Evolutionary conservation across 1,140 invertebrate genomes (phyloP), one percentile per base, ranked within the genome.

Genomic region (Meloidogyne hapla): DNA sequence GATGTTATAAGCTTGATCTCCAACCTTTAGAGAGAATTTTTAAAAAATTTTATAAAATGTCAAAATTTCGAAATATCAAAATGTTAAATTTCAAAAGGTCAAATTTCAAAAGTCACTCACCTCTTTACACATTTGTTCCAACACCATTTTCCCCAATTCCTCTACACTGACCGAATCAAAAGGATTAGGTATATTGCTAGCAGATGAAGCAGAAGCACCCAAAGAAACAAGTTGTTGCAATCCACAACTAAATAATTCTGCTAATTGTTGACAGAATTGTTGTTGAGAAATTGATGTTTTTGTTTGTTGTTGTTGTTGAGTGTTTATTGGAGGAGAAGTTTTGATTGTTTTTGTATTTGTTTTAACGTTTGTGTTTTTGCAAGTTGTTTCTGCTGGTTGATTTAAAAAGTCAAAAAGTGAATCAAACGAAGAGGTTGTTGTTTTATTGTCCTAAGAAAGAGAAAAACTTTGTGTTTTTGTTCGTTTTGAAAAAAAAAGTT

Each of bases 41-140:
- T 45, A 45, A 45, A 45, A 45, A 15, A 42, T 42, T 42, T 12
- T 2, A 42, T 42, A 12, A 12, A 45, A 45, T 45, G 13, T 9
- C 33, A 38, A 38, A 38, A 38, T 4, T 38, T 4, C 33, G 9
- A 38, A 38, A 38, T 4, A 38, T 9, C 3, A 38, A 38, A 42
- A 12, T 42, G 2, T 13, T 42, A 42, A 33, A 33, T 6, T 6
- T 33, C 9, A 33, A 33, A 33, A 33, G 0, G 33, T 0, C 0
- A 33, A 33, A 33, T n/a, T n/a, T n/a, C 33, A 38, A 42, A 56
- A 21, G 8, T 56, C 33, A 5, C n/a, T 5, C 12, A 56, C 48
- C n/a, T 56, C 48, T 21, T 56, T 56, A 56, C 48, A 56, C 48
- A 56, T 56, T 21, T 56, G 48, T 56, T 56, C 48, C n/a, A 56